Evolutionary conservation across 2,797 vertebrate genomes (phyloP).

Genomic region (Pterois miles): DNA sequence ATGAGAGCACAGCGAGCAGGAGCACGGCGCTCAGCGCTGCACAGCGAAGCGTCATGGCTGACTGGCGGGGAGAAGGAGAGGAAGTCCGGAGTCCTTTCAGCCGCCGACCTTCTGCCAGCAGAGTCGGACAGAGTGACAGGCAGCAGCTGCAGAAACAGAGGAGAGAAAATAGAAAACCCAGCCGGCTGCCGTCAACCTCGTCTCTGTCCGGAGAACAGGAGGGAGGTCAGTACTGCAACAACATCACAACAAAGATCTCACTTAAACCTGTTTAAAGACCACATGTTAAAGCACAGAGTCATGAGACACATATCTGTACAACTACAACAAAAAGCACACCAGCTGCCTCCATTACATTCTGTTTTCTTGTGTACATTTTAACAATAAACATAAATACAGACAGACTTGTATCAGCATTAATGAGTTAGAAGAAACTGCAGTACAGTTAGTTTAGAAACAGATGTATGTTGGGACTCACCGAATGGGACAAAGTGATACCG

Average conservation of each 20-base stretch:
- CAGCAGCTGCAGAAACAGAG: conserved; percentile 74
- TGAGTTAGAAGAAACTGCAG: no score
- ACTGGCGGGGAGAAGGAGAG: background rate
- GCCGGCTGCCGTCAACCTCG: conserved; percentile 16
- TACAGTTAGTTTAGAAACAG: no score
- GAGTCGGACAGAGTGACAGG: conserved; percentile 55
- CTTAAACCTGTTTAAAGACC: no score
- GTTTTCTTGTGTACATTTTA: no score
- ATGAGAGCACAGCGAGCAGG: conserved; percentile 54
- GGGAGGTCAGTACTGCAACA: background rate
- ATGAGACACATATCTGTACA: no score
- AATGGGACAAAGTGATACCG: no score
- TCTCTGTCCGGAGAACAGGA: background rate
- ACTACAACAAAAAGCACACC: no score
- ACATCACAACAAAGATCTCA: background rate
- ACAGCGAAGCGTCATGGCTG: conserved; percentile 57
- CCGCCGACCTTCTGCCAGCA: conserved; percentile 34
- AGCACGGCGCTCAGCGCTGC: conserved; percentile 5
- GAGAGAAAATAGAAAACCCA: conserved; percentile 71
- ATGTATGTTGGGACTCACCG: no score
- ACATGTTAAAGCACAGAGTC: no score
- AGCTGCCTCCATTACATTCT: no score
- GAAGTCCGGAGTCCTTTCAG: background rate
- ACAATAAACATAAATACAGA: no score
- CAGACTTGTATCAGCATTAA: no score